Conservation (phyloP, 2,113 vertebrate genomes). For the Xenopus borealis region DNA sequence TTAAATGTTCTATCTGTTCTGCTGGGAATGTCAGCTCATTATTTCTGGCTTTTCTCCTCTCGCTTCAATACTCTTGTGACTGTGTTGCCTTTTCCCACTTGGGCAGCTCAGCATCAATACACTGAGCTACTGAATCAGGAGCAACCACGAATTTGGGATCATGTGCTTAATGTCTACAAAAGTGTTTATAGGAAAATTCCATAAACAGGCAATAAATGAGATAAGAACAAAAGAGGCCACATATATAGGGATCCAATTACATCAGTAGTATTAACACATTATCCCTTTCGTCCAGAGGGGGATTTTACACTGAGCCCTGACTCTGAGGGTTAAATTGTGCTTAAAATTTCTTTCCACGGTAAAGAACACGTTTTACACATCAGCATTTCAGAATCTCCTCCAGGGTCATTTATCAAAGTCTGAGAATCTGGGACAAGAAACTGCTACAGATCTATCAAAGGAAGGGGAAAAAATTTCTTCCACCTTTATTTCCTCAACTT, state of each 20-base stretch:
- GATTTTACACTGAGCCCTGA: no score
- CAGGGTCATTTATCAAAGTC: constrained; percentile 23
- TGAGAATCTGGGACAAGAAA: constrained; percentile 12
- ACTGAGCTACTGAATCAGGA: neutral
- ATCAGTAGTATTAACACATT: no score
- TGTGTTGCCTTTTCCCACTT: neutral
- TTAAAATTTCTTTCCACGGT: neutral
- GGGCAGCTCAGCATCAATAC: neutral
- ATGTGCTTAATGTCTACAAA: neutral
- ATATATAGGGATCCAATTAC: no score
- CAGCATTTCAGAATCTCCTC: constrained; percentile 9
- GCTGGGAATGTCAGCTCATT: constrained; percentile 24
- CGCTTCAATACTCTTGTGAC: constrained; percentile 1
- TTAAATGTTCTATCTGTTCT: constrained; percentile 11
- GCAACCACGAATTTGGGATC: neutral
- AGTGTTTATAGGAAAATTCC: neutral
- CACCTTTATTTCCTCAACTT: neutral
- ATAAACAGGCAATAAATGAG: no score
- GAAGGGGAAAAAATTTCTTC: neutral
- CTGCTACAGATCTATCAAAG: neutral
- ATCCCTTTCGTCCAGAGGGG: no score
- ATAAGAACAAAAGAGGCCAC: no score
- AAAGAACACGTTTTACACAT: neutral
- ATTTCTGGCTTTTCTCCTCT: neutral
- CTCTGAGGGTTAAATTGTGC: neutral